These are phyloP conservation scores for Drosophila subquinaria DNA, from an alignment of 2,888 invertebrate species.

Conservation along the genomic window DNA sequence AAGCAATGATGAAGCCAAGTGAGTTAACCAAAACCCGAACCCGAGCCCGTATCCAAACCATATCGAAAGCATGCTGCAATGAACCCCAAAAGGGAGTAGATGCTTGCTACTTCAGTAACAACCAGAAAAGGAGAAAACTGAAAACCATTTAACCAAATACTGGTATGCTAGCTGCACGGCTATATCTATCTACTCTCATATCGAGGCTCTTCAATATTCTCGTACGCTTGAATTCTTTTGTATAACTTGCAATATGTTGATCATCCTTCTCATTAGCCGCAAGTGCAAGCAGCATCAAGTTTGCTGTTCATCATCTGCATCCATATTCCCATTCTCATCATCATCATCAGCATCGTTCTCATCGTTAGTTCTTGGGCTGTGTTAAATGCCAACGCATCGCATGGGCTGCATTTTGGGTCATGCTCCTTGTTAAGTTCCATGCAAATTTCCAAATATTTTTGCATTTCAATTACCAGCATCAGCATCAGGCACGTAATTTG, in stretches of 20 bases:
- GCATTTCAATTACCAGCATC: constrained; percentile 80
- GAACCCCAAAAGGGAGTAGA: neutral
- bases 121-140: neutral
- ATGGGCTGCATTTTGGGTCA: constrained; percentile 38
- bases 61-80: constrained; percentile 1
- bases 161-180: constrained; percentile 36
- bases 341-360: constrained; percentile 1
- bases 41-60: constrained; percentile 4
- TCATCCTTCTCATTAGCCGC: constrained; percentile 50
- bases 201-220: neutral
- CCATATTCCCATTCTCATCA: neutral
- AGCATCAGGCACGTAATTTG: constrained; percentile 66
- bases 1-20: constrained; percentile 47
- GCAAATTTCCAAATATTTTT: constrained; percentile 77
- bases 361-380: constrained; percentile 28
- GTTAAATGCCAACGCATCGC: constrained; percentile 52
- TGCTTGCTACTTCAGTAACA: constrained; percentile 21
- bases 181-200: constrained; percentile 18
- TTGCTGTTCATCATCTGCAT: constrained; percentile 17
- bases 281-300: constrained; percentile 17
- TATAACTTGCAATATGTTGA: constrained; percentile 21
- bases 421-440: constrained; percentile 36
- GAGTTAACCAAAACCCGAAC: constrained; percentile 37
- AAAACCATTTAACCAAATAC: constrained; percentile 50
- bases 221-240: constrained; percentile 9